These are phyloP conservation scores for Harpalus rufipes DNA, from an alignment of 2,888 invertebrate species.

Conservation along the genomic window DNA sequence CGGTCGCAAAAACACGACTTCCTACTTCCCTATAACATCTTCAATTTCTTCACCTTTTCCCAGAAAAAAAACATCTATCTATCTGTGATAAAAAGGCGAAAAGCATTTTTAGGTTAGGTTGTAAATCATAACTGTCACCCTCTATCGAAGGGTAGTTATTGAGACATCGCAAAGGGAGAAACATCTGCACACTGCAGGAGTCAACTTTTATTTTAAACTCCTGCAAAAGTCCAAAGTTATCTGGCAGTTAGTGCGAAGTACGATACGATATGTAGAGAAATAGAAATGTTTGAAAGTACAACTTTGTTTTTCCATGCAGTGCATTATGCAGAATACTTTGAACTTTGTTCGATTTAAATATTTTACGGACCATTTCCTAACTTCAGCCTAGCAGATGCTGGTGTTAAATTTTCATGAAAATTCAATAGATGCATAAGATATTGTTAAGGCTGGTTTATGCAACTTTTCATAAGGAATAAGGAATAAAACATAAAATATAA, in stretches of 20 bases:
- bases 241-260: not conserved
- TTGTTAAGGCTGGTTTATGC: too few relatives aligned
- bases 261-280: not conserved
- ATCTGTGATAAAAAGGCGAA: constrained; percentile 7
- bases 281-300: constrained; percentile 17
- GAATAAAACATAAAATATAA: too few relatives aligned
- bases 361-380: constrained; percentile 36
- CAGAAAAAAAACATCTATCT: constrained; percentile 7
- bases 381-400: constrained; percentile 24
- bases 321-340: constrained; percentile 42
- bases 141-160: constrained; percentile 52
- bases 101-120: constrained; percentile 42
- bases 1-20: constrained; percentile 17
- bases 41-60: constrained; percentile 12
- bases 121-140: constrained; percentile 60
- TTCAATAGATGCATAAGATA: constrained; percentile 38
- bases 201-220: constrained; percentile 46
- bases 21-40: constrained; percentile 14
- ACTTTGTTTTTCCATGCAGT: constrained; percentile 42
- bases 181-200: constrained; percentile 17
- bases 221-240: constrained; percentile 15
- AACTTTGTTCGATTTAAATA: constrained; percentile 53
- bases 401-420: constrained; percentile 32
- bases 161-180: constrained; percentile 19
- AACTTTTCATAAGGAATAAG: too few relatives aligned